Conservation (phyloP, 1,140 invertebrate species). For the Cecropterus lyciades region DNA sequence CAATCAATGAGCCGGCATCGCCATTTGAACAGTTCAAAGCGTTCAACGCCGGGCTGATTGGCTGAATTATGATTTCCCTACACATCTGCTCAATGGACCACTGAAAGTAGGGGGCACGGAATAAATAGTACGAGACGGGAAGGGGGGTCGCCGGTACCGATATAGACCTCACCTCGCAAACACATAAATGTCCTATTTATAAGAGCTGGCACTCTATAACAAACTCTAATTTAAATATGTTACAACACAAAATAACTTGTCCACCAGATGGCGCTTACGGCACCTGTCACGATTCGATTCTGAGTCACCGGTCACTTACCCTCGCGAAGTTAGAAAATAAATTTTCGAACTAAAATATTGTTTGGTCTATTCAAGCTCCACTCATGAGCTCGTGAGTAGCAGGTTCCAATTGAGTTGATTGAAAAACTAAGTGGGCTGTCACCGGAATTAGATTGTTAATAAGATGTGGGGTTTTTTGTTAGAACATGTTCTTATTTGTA, state of each 20-base stretch:
- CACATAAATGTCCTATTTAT: conserved; percentile 17
- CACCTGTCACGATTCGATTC: conserved; percentile 15
- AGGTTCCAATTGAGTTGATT: neutral
- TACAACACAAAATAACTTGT: conserved; percentile 7
- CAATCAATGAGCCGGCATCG: conserved; percentile 30
- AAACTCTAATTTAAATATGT: conserved; percentile 14
- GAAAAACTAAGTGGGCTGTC: conserved; percentile 5
- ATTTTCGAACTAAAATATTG: conserved; percentile 48
- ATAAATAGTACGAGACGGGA: conserved; percentile 58
- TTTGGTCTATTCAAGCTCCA: conserved; percentile 15
- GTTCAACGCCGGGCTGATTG: conserved; percentile 16
- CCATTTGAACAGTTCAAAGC: conserved; percentile 1
- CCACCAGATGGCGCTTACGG: neutral
- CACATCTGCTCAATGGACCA: conserved; percentile 57
- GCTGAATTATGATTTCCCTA: conserved; percentile 39
- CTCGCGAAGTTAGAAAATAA: conserved; percentile 54
- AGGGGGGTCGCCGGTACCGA: conserved; percentile 50
- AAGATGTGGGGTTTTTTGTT: no score
- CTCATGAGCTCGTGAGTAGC: no score
- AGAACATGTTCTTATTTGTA: no score
- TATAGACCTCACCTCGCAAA: conserved; percentile 48
- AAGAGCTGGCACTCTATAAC: neutral
- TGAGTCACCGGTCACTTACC: conserved; percentile 70
- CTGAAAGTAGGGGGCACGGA: conserved; percentile 52
- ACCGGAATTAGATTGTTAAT: neutral